Conservation (phyloP, 1,140 invertebrate genomes). For the Diabrotica virgifera region DNA sequence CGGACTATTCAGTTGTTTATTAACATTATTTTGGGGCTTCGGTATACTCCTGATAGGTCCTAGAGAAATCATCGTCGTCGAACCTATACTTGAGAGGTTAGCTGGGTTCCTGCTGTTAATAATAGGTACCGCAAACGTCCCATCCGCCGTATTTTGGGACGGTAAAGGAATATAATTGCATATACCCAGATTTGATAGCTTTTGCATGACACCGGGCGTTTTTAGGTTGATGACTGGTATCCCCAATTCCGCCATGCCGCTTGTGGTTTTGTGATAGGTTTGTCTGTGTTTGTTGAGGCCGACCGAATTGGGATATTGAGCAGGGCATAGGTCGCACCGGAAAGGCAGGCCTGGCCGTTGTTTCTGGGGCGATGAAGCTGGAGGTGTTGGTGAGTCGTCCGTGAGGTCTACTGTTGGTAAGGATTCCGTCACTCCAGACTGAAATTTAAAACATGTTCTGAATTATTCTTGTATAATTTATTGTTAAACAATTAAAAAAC, state of each 20-base stretch:
- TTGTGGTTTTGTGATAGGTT: conserved; percentile 62
- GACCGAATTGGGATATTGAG: conserved; percentile 65
- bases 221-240: conserved; percentile 72
- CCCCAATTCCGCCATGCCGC: conserved; percentile 57
- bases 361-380: conserved; percentile 15
- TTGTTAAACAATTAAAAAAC: no score
- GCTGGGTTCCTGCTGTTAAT: conserved; percentile 65
- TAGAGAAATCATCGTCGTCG: conserved; percentile 64
- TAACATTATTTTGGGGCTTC: conserved; percentile 20
- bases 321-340: conserved; percentile 68
- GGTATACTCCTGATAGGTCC: conserved; percentile 56
- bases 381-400: conserved; percentile 31
- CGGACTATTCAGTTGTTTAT: conserved; percentile 18
- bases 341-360: conserved; percentile 50
- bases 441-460: conserved; percentile 6
- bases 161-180: conserved; percentile 70
- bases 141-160: conserved; percentile 60
- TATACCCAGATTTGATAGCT: conserved; percentile 65
- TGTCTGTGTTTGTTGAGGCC: conserved; percentile 67
- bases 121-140: conserved; percentile 70
- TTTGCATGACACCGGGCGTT: conserved; percentile 59
- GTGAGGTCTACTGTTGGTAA: conserved; percentile 43
- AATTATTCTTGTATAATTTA: no score
- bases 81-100: conserved; percentile 62
- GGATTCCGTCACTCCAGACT: conserved; percentile 4